Evolutionary conservation across 1,140 invertebrate species (phyloP), one percentile per base, ranked within the genome.

Genomic region (Platorchestia sp.): DNA sequence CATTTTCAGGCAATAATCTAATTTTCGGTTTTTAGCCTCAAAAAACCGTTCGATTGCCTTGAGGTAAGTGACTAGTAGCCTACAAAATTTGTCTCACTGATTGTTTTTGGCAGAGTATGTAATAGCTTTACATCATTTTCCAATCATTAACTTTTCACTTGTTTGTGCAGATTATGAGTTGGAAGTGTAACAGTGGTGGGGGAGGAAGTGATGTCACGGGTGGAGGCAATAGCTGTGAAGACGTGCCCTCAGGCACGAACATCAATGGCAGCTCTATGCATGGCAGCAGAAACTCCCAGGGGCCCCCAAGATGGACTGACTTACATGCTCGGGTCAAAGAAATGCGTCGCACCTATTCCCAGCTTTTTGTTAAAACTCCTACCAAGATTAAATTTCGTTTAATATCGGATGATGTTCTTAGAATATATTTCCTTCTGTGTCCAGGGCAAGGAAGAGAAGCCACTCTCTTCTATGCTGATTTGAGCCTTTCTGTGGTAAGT

Each of bases 381-480:
- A 96, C 96, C 6, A 96, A 96, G 53, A 95, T 96, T 19, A 96
- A 95, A n/a, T 96, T 96, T 93, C 95, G 96, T 7, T 95, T 95
- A 7, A 93, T 96, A 86, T 95, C 95, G 0, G 95, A 95, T 36
- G 95, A 95, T 45, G 91, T 95, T 44, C 95, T 96, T 59, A 95
- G 96, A 95, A 96, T 96, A 89, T 96, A 96, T 90, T 96, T 96
- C 95, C 96, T 96, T 43, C 45, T 96, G 27, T 96, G 95, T n/a
- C 96, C 96, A n/a, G 96, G 96, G 47, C 96, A 96, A 89, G 96
- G 96, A 14, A 95, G 96, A 87, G 96, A 96, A 75, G 96, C 96
- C 89, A 96, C 96, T 1, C 91, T 96, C 0, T 96, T 96, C 51
- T 96, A 96, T 96, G 96, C 96, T 53, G 96, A 96, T 42, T 96